Evolutionary conservation across 2,113 vertebrate genomes (phyloP).

Genomic region (human (Homo sapiens)): GRCh38 chr2:74591501-74592000

Average conservation of each 20-base stretch:
- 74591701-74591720: not conserved
- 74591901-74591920: not conserved
- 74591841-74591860: not conserved
- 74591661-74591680: not conserved
- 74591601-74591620: not conserved
- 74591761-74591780: not conserved
- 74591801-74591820: not conserved
- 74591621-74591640: not conserved
- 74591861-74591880: not conserved
- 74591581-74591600: not conserved
- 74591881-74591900: not conserved
- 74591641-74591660: not conserved
- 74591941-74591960: not conserved
- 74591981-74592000: not conserved
- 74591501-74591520: not conserved
- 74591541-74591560: not conserved
- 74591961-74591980: not conserved
- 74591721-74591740: not conserved
- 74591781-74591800: not conserved
- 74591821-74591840: not conserved
- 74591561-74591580: not conserved
- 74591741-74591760: not conserved
- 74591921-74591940: not conserved
- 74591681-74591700: conserved; percentile 33
- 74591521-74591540: not conserved